Evolutionary conservation across 2,113 vertebrate species (phyloP).

Genomic region (Tamias sibiricus): DNA sequence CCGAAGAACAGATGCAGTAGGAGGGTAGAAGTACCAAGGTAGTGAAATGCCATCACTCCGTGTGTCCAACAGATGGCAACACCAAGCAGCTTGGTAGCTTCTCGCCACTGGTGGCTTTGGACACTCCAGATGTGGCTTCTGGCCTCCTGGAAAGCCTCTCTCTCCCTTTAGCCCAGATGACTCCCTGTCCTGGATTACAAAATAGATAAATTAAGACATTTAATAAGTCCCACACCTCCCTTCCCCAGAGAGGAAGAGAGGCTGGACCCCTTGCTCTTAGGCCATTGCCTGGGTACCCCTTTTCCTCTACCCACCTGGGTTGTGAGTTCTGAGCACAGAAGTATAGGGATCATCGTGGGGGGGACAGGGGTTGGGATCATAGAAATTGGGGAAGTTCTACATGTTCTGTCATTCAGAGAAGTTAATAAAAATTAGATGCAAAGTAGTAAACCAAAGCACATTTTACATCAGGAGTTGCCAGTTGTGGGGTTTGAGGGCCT

Average conservation of each 20-base stretch:
- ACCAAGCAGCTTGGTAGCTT: not conserved
- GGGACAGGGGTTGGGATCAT: too few relatives aligned
- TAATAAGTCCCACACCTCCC: not conserved
- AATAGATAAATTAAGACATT: not conserved
- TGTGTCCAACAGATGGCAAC: constrained; percentile 25
- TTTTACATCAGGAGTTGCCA: not conserved
- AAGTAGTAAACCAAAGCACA: not conserved
- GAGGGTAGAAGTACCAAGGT: not conserved
- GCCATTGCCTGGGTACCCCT: not conserved
- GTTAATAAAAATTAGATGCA: not conserved
- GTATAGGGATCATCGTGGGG: not conserved
- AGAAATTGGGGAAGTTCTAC: not conserved
- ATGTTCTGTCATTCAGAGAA: not conserved
- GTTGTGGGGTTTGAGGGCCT: not conserved
- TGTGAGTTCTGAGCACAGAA: not conserved
- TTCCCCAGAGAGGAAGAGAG: not conserved
- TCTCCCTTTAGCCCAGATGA: not conserved
- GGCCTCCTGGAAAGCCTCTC: not conserved
- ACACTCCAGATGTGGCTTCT: not conserved
- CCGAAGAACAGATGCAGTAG: not conserved
- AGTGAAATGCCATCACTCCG: not conserved
- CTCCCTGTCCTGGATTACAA: not conserved
- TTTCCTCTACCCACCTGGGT: not conserved
- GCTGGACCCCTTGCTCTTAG: not conserved
- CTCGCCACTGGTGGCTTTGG: fast-evolving